Percentiles rank a stretch among this genome's conserved stretches.
These are phyloP conservation scores for Polyommatus icarus DNA, from an alignment of 2,888 invertebrate genomes.

Conservation along the genomic window DNA sequence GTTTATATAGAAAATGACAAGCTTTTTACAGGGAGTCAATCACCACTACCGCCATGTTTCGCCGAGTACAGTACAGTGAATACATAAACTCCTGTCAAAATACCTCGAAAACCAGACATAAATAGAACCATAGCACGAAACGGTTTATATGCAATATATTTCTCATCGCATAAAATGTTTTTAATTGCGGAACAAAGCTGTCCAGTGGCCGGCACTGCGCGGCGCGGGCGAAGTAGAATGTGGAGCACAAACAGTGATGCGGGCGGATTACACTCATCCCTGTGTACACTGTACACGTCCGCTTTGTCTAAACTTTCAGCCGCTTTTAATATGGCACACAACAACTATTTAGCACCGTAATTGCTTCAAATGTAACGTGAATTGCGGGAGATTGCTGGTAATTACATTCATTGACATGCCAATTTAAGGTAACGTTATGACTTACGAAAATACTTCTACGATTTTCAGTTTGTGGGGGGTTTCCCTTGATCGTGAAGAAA, in stretches of 20 bases:
- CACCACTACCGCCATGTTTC: no score
- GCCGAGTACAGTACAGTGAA: no score
- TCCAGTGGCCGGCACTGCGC: neutral
- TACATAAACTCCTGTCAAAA: no score
- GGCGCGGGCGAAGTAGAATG: constrained; percentile 3
- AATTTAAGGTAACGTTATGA: no score
- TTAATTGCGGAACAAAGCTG: constrained; percentile 23
- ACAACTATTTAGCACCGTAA: constrained; percentile 1
- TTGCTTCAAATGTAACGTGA: neutral
- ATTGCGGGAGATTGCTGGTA: neutral
- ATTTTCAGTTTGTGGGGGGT: no score
- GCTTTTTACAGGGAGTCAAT: no score
- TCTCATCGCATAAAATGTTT: constrained; percentile 5
- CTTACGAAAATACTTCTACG: no score
- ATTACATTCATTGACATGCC: neutral
- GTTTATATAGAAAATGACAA: no score
- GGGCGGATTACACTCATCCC: constrained; percentile 38
- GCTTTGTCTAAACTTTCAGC: constrained; percentile 37
- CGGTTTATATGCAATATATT: neutral
- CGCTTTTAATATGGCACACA: constrained; percentile 12
- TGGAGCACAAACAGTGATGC: constrained; percentile 38
- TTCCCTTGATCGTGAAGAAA: no score
- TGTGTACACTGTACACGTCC: constrained; percentile 30
- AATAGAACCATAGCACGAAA: neutral
- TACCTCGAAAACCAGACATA: neutral